Conservation (phyloP, 2,113 vertebrate genomes). For the Ginglymostoma cirratum region DNA sequence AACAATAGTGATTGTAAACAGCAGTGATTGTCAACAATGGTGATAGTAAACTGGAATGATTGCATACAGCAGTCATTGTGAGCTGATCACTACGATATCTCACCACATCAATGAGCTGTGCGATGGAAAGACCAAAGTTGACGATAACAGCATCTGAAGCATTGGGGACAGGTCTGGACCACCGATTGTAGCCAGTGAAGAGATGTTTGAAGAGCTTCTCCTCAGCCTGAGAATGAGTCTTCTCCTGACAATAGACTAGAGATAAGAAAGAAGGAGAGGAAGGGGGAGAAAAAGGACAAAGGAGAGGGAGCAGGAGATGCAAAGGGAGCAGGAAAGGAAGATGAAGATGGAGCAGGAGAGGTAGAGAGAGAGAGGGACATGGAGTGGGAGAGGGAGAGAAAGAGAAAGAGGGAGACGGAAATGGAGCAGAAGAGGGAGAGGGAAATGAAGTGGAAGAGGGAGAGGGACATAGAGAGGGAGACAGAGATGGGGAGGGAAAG, state of each 20-base stretch:
- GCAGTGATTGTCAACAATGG: neutral
- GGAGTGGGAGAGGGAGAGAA: too few species aligned
- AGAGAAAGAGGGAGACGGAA: too few species aligned
- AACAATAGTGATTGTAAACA: neutral
- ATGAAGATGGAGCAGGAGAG: too few species aligned
- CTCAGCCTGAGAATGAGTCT: conserved; percentile 73
- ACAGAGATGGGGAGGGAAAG: neutral
- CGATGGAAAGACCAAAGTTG: conserved; percentile 89
- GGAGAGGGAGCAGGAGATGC: too few species aligned
- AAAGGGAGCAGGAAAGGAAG: too few species aligned
- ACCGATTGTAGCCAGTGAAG: conserved; percentile 84
- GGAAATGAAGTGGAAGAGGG: too few species aligned
- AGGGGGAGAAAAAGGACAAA: neutral
- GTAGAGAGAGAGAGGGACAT: too few species aligned
- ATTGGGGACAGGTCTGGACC: conserved; percentile 90
- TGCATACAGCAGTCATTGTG: neutral
- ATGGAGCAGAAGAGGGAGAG: too few species aligned
- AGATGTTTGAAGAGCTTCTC: conserved; percentile 83
- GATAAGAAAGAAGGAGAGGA: neutral
- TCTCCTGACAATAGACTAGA: conserved; percentile 45
- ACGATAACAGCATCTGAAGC: conserved; percentile 86
- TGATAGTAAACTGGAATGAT: neutral
- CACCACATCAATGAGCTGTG: conserved; percentile 95
- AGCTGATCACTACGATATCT: conserved; percentile 47
- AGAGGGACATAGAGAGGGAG: neutral